A percentile compares a stretch with the other conserved stretches of the same genome.
Evolutionary conservation across 2,113 vertebrate genomes (phyloP).

Genomic region (Pandion haliaetus): DNA sequence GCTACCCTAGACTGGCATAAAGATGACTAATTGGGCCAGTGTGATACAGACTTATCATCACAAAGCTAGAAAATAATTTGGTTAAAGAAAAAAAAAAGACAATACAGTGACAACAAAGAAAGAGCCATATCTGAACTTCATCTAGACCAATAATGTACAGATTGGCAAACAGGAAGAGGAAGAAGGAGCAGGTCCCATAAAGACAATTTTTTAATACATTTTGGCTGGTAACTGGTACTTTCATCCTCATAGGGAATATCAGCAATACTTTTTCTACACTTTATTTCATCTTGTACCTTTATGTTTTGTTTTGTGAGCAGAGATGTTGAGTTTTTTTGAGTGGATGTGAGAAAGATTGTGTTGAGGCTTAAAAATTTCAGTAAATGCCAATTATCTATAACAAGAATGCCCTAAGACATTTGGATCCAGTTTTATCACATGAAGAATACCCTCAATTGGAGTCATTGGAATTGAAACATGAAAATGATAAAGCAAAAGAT

Average conservation of each 20-base stretch:
- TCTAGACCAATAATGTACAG: not conserved
- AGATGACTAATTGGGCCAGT: not conserved
- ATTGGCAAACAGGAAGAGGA: not conserved
- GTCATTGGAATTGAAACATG: not conserved
- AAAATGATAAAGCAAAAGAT: constrained; percentile 16
- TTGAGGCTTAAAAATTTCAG: not conserved
- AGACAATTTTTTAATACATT: not conserved
- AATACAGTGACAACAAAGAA: not conserved
- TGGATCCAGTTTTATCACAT: not conserved
- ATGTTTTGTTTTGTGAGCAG: not conserved
- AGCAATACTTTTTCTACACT: not conserved
- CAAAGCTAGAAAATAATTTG: constrained; percentile 16
- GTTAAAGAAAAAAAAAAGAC: not conserved
- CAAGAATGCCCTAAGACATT: not conserved
- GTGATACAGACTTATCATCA: not conserved
- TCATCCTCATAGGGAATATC: not conserved
- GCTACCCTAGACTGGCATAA: not conserved
- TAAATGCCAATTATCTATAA: not conserved
- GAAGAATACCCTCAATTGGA: not conserved
- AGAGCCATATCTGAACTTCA: constrained; percentile 1
- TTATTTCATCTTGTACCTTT: not conserved
- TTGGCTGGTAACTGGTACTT: not conserved
- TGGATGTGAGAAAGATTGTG: not conserved
- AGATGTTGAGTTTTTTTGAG: not conserved
- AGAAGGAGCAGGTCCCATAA: not conserved